Base-by-base conservation (phyloP, 53 echinoderm and acorn worm species). In the Stichopus horrens region DNA sequence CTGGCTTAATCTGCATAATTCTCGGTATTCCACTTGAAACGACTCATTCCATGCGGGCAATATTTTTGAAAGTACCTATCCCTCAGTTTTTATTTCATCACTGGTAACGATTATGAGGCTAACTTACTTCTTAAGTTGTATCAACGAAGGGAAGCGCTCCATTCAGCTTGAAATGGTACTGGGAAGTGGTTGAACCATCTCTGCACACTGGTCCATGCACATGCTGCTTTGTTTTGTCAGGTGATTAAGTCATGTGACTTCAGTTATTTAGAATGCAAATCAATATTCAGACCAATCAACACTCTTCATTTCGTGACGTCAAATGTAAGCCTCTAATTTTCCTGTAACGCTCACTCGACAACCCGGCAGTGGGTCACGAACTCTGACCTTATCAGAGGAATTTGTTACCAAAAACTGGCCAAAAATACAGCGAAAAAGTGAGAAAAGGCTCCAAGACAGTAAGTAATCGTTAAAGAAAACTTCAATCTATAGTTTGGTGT, bases 331-430 rank as follows among this genome's bases (percentile, higher is more conserved):
- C 58, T 57, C 81, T 81, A 55, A 81, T 81, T 81, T 81, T 81
- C 81, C 56, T 58, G 81, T 54, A 81, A 56, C 58, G 57, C 80
- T 18, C 59, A 63, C 65, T 63, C 65, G 23, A 65, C 85, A 87
- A 75, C 87, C 75, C 75, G 74, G 75, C 75, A 75, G 87, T 87
- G 87, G 95, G 95, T 95, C 95, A 95, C 95, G 95, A 95, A 95
- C 95, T 93, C 95, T 95, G 95, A 95, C 95, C 95, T 85, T 85
- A 65, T 67, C 85, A 54, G 81, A 56, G 58, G 56, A 81, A 58
- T 85, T 85, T 85, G 63, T 67, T 85, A 18, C 52, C 52, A 85
- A 85, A 85, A 85, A 63, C 51, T 67, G 85, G 14, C 85, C 67
- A 52, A 67, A 67, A 85, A 65, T 85, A 18, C 22, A 7, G 21